These are phyloP conservation scores for Lutjanus campechanus DNA, from an alignment of 2,797 vertebrate genomes.

Conservation along the genomic window DNA sequence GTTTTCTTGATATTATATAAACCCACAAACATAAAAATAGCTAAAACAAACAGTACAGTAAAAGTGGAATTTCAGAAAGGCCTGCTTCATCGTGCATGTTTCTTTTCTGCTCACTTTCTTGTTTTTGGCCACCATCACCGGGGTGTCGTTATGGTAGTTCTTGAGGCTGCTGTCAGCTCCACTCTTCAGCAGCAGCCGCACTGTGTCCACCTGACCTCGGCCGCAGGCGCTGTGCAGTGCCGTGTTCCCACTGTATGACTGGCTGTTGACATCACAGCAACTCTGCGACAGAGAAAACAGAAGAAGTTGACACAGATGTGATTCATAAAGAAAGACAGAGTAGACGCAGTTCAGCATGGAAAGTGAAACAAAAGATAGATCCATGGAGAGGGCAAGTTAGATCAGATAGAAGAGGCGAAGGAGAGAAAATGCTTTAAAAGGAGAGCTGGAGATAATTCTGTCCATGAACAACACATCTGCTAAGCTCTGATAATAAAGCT, in stretches of 20 bases:
- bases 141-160: constrained; percentile 94
- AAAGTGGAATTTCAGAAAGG: background rate
- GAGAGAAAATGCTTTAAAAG: constrained; percentile 18
- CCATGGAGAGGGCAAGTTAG: background rate
- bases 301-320: constrained; percentile 27
- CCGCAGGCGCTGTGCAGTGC: constrained; percentile 92
- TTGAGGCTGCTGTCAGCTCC: constrained; percentile 92
- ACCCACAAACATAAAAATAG: background rate
- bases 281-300: constrained; percentile 78
- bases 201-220: constrained; percentile 89
- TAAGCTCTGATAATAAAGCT: constrained; percentile 26
- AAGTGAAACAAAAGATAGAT: constrained; percentile 17
- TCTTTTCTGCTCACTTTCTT: constrained; percentile 84
- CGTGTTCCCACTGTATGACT: constrained; percentile 93
- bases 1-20: constrained; percentile 12
- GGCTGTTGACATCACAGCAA: constrained; percentile 90
- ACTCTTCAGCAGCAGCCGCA: constrained; percentile 88
- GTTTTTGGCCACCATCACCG: constrained; percentile 92
- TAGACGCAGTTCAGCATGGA: constrained; percentile 11
- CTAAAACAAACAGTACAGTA: constrained; percentile 2
- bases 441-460: background rate
- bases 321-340: constrained; percentile 45
- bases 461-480: background rate
- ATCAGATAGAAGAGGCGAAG: constrained; percentile 12
- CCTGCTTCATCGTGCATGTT: background rate